Percentiles rank a stretch among this genome's conserved stretches.
Evolutionary conservation across 2,888 invertebrate species (phyloP).

Genomic region (Crioceris asparagi): DNA sequence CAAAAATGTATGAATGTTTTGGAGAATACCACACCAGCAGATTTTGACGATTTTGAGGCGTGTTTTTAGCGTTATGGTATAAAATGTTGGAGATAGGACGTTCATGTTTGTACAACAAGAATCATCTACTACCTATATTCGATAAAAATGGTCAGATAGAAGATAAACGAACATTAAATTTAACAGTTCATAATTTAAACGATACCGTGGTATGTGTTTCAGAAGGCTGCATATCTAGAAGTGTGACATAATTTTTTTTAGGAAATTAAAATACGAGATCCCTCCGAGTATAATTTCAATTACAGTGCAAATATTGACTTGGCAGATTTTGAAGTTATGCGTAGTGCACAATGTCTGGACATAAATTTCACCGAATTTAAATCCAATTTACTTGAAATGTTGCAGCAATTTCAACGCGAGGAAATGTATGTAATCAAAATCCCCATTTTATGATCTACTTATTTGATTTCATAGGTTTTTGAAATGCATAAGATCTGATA

Average conservation of each 20-base stretch:
- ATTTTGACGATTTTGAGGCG: no score
- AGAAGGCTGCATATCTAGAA: background rate
- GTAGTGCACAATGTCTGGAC: conserved; percentile 31
- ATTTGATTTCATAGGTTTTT: conserved; percentile 15
- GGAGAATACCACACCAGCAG: no score
- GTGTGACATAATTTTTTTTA: conserved; percentile 16
- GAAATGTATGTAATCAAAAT: conserved; percentile 25
- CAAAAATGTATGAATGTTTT: no score
- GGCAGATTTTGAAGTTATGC: conserved; percentile 29
- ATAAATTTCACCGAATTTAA: conserved; percentile 34
- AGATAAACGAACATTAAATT: conserved; percentile 19
- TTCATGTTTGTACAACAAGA: conserved; percentile 22
- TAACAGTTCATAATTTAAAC: conserved; percentile 17
- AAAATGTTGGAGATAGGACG: no score
- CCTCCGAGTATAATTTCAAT: conserved; percentile 30
- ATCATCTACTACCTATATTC: conserved; percentile 18
- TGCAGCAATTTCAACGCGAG: conserved; percentile 26
- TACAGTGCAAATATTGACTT: conserved; percentile 30
- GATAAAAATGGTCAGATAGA: conserved; percentile 12
- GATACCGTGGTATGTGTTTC: conserved; percentile 21
- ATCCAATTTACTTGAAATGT: conserved; percentile 31
- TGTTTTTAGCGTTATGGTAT: no score
- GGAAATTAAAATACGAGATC: conserved; percentile 30
- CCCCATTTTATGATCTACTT: background rate
- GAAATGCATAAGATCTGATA: conserved; percentile 25